Percentiles rank a stretch among this genome's conserved stretches.
phyloP scores from a whole-genome alignment of 2,113 vertebrate genomes.

The Gasterosteus nipponicus region DNA sequence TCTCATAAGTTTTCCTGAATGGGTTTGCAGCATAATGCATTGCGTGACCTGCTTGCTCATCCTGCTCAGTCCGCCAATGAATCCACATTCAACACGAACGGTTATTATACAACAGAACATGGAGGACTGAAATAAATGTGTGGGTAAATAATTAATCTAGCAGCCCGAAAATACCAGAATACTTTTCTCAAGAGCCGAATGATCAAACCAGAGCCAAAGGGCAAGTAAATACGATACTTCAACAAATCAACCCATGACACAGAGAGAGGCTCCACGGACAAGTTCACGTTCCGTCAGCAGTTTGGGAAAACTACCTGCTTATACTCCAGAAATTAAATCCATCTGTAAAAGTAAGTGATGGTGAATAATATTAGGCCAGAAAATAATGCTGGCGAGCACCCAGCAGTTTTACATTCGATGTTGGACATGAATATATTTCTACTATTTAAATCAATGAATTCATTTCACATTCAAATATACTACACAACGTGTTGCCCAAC shows the following conservation, averaged over 20 bases:
- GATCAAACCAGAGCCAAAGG: not conserved
- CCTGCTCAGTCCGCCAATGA: not conserved
- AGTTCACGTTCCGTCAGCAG: not conserved
- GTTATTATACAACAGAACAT: not conserved
- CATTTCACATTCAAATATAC: not conserved
- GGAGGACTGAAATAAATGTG: not conserved
- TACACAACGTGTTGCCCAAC: not conserved
- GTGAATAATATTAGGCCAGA: not conserved
- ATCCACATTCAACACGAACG: not conserved
- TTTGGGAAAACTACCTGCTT: not conserved
- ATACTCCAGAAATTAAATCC: not conserved
- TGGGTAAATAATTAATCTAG: not conserved
- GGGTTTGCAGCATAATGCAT: not conserved
- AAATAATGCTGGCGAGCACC: not conserved
- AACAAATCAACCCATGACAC: not conserved
- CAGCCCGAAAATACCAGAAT: not conserved
- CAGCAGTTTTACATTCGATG: not conserved
- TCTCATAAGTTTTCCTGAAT: not conserved
- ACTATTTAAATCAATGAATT: not conserved
- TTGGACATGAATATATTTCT: not conserved
- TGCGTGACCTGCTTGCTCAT: not conserved
- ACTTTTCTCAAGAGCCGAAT: not conserved
- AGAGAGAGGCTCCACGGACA: not conserved
- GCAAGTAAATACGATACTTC: not conserved
- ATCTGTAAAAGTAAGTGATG: not conserved